Evolutionary conservation across 2,888 invertebrate species (phyloP), one percentile per base, ranked within the genome.

Genomic region (Apamea anceps): DNA sequence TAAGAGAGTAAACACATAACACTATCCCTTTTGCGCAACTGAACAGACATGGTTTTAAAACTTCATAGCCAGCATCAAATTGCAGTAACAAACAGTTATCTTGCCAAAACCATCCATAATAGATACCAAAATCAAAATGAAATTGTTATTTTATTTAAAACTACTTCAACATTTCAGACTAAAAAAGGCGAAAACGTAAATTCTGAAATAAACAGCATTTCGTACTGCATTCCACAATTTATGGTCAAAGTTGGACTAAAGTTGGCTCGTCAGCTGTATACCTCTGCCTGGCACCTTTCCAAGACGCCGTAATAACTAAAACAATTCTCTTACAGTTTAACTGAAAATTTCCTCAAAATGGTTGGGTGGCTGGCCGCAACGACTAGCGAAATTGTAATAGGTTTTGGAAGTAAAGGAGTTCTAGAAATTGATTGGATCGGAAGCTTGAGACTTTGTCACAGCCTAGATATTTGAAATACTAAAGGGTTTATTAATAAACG

Each of bases 261-360:
- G 79, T 80, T 87, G 88, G 78, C 86, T 82, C 80, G 77, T 89
- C 89, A 87, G 82, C 86, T 89, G 80, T 79, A 74, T 72, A 85
- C 79, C 81, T 78, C 82, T 79, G 70, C 71, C 76, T 88, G 88
- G 88, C 88, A 77, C 60, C 37, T 45, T 60, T 79, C 88, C 88
- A 88, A 89, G 48, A 67, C 13, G 42, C 63, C 79, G 81, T 68
- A 80, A 80, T 87, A 82, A 60, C 80, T 60, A 73, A 73, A 84
- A 80, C 87, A 75, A 81, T 80, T 77, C 71, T n/a, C 73, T 60
- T 62, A 77, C 73, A 77, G 37, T 84, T 75, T 67, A 75, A 81
- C 68, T 87, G 85, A 84, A 79, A 84, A 80, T 87, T 77, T 77
- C 60, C 75, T 81, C 57, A n/a, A 75, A 80, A 75, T 73, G 48